Base-by-base conservation (phyloP, 2,888 invertebrate genomes). In the Eupithecia dodoneata region DNA sequence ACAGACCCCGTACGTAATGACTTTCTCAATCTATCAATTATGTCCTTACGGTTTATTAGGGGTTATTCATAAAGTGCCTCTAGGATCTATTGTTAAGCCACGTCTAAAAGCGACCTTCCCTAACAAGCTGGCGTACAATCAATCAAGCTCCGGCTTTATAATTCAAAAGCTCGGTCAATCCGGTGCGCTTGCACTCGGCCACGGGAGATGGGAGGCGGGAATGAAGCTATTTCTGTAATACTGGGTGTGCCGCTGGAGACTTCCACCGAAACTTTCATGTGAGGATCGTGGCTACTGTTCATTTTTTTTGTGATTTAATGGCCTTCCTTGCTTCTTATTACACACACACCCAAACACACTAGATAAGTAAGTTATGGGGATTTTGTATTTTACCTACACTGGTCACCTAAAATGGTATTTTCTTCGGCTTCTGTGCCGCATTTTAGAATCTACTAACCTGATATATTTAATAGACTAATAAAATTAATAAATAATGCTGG, bases 91-190 rank as follows among this genome's bases (percentile, higher is more conserved):
- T 66, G 15, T 45, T 69, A 45, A 7, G 44, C 45, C 44, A 69
- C 10, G 44, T 69, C 67, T 44, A 45, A 44, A 44, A 69, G 49
- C 69, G 72, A 73, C 72, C 65, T 52, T 70, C 49, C 69, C 65
- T 44, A 75, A 73, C 70, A 65, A 59, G 44, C 15, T 15, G 42
- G n/a, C 47, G 47, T 70, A 70, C 18, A 49, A 49, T 69, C 69
- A 18, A 70, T 70, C 59, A 49, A 44, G 72, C 18, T 45, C 41
- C 30, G 71, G 13, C 71, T 74, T 73, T 63, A 30, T 63, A n/a
- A 63, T 59, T 67, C 49, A 47, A 52, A 72, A 74, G 67, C 44
- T 77, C 71, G 74, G 74, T 30, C 74, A 52, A 69, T 9, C 3
- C 71, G 49, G 49, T 47, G 76, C 42, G 45, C 45, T 47, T 74